Evolutionary conservation across 2,888 invertebrate genomes (phyloP), one percentile per base, ranked within the genome.

Genomic region (Papilio protenor): DNA sequence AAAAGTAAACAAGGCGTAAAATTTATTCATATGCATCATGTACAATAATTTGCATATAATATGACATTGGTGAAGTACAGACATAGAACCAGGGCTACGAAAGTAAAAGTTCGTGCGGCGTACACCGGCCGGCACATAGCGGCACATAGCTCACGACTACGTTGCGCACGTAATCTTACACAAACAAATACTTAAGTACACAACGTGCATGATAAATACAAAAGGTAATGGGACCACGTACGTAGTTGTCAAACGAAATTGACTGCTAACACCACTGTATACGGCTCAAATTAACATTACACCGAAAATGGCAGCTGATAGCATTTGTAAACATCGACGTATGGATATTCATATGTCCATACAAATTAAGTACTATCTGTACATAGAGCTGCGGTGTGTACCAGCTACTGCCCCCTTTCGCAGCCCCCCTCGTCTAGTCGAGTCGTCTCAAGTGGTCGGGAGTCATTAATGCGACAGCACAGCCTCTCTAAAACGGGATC

Each of bases 261-360:
- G 21, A 21, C 12, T n/a, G 3, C 66, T 69, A 40, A 40, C 45
- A 12, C 45, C 12, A 33, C 66, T 2, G 6, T 0, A 14, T 45
- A 69, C 12, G 45, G 45, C 21, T 69, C 45, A 21, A 45, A 4
- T 69, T 45, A 21, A 45, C 18, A 33, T 12, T 40, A 23, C 59
- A 27, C 27, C 6, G 27, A 6, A 45, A 45, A 21, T 14, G 45
- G n/a, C 66, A 66, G 33, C 66, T 45, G 66, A 69, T 69, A 69
- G 45, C 14, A 45, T 69, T 45, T 69, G 45, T 61, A 64, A 64
- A 52, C 74, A 64, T 74, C 61, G 47, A 10, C 10, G 5, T 40
- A 64, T 77, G 77, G 73, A 77, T 77, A 77, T 77, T 77, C 52
- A 73, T 73, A 5, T 23, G 52, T 33, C 75, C 75, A 55, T 69